Evolutionary conservation across 92 coral and sea anemone genomes (phyloP).

Genomic region (Siderastrea radians): DNA sequence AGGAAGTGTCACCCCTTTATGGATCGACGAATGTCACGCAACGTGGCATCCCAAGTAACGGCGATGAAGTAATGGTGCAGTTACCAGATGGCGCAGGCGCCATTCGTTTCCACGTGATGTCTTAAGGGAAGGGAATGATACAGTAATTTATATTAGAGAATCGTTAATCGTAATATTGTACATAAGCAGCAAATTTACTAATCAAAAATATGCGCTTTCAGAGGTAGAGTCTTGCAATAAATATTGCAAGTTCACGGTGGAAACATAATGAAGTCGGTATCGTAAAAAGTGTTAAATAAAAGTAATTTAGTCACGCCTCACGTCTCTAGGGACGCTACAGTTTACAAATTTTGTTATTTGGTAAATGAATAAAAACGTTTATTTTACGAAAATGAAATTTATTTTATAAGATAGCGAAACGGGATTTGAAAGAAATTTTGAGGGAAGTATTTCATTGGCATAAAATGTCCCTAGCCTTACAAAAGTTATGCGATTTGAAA

Average conservation of each 20-base stretch:
- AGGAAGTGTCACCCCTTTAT: not conserved
- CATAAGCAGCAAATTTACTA: not conserved
- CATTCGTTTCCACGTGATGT: conserved; percentile 19
- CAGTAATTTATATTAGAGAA: not conserved
- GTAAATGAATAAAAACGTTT: not conserved
- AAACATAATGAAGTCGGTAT: not conserved
- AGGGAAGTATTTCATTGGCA: conserved; percentile 1
- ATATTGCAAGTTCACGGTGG: not conserved
- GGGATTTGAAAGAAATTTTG: not conserved
- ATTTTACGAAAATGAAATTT: not conserved
- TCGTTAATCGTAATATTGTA: not conserved
- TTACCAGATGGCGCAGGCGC: conserved; percentile 49
- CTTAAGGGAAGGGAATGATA: not conserved
- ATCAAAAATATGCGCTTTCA: not conserved
- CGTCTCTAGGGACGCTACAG: not conserved
- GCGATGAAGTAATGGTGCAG: not conserved
- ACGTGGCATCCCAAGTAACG: not conserved
- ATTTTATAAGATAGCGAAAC: not conserved
- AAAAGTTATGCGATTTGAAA: not conserved
- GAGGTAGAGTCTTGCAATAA: not conserved
- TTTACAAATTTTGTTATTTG: not conserved
- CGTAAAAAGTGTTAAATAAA: too few relatives aligned
- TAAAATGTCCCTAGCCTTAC: conserved; percentile 3
- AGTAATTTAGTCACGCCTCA: not conserved
- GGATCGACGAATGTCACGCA: not conserved